These are phyloP conservation scores for Galagoides demidoff DNA, from an alignment of 2,797 vertebrate genomes.

Conservation along the genomic window DNA sequence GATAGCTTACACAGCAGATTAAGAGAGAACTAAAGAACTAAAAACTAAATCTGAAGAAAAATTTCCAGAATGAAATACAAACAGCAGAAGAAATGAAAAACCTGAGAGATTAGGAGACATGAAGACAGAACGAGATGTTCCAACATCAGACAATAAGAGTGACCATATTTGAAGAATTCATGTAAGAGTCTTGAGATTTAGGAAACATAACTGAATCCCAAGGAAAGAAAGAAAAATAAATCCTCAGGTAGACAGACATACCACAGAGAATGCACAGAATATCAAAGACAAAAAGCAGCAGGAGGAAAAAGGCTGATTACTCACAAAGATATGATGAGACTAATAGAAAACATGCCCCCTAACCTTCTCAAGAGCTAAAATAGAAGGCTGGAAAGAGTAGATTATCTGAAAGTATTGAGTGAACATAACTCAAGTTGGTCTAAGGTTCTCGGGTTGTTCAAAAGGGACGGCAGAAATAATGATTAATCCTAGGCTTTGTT, in stretches of 20 bases:
- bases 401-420: background rate
- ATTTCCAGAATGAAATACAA: slow-evolving; percentile 13
- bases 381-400: background rate
- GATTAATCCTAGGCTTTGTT: background rate
- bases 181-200: slow-evolving; percentile 21
- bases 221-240: slow-evolving; percentile 2
- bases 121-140: background rate
- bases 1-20: background rate
- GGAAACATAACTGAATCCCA: background rate
- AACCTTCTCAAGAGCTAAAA: background rate
- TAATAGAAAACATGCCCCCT: background rate
- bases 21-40: background rate
- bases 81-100: background rate
- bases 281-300: background rate
- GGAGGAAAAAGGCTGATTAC: background rate
- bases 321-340: background rate
- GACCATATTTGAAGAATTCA: background rate
- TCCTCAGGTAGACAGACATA: background rate
- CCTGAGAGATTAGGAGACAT: background rate
- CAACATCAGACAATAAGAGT: background rate
- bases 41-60: slow-evolving; percentile 25
- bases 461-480: background rate
- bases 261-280: background rate
- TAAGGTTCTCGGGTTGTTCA: background rate
- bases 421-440: background rate